Evolutionary conservation across 2,113 vertebrate species (phyloP), one percentile per base, ranked within the genome.

Genomic region (Muntiacus reevesi): DNA sequence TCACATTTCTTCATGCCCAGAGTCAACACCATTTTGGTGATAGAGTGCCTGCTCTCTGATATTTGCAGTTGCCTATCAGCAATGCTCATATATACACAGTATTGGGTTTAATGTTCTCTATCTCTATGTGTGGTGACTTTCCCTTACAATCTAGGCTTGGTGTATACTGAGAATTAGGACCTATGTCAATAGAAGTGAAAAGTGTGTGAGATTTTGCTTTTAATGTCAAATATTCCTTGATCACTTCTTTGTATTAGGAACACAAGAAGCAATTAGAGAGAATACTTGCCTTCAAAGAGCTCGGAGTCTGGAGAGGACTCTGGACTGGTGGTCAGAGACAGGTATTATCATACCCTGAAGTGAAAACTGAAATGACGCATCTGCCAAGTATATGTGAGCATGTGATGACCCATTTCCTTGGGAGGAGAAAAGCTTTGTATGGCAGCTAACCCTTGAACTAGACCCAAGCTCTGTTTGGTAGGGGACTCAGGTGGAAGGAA

Each of bases 301-400:
- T 45, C 5, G 4, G 52, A 45, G n/a, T 52, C 28, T 81, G 16
- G 47, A 71, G 57, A 30, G 19, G 15, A 1, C 6, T 45, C 21
- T 27, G 15, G 19, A 1, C 5, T 62, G 27, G 14, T 1, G 9
- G 7, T n/a, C 43, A 90, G 28, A 50, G 27, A 40, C 3, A 55
- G 16, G 23, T 47, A 36, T 86, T n/a, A 9, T 45, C 12, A 27
- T 10, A n/a, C 16, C 25, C 3, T 43, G 16, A 40, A 60, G 27
- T 60, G 23, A 85, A 27, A 36, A 2, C 3, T n/a, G 15, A 6
- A 40, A 5, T 2, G 21, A 16, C 54, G 7, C 76, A 47, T 74
- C 15, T 76, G 8, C 9, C 5, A 33, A 19, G 14, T 12, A 1
- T 30, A 1, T 14, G 2, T 30, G 33, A 36, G 17, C 13, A 11